These are phyloP conservation scores for Melanerpes aurifrons DNA, from an alignment of 2,113 vertebrate genomes.

Conservation along the genomic window DNA sequence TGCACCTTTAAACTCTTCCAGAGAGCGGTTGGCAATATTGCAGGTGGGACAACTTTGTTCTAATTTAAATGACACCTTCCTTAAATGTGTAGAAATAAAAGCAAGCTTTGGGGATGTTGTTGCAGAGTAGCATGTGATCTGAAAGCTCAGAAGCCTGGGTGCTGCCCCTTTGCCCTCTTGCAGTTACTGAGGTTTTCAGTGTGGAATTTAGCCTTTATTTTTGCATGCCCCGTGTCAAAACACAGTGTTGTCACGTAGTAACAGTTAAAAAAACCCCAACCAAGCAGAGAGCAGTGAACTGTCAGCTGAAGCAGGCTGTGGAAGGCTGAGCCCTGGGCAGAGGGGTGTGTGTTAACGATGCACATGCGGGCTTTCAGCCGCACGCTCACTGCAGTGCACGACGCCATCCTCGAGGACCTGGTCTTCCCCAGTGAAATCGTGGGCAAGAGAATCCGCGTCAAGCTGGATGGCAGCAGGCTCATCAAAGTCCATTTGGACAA, in stretches of 20 bases:
- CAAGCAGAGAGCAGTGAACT: not conserved
- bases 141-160: not conserved
- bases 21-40: not conserved
- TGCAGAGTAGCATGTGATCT: fast-evolving
- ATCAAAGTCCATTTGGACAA: constrained; percentile 99
- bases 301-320: not conserved
- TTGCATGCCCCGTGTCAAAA: not conserved
- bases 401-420: constrained; percentile 97
- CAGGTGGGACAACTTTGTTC: not conserved
- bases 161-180: not conserved
- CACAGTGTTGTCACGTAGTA: not conserved
- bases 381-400: constrained; percentile 93
- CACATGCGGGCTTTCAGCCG: constrained; percentile 79
- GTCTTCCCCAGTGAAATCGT: constrained; percentile 98
- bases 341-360: not conserved
- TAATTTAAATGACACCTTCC: not conserved
- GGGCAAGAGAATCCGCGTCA: constrained; percentile 95
- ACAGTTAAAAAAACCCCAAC: not conserved
- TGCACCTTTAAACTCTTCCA: not conserved
- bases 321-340: not conserved
- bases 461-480: constrained; percentile 95
- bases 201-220: not conserved
- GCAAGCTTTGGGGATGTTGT: not conserved
- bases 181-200: not conserved
- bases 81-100: not conserved